These are phyloP conservation scores for Cebidichthys violaceus DNA, from an alignment of 2,113 vertebrate genomes.

Conservation along the genomic window DNA sequence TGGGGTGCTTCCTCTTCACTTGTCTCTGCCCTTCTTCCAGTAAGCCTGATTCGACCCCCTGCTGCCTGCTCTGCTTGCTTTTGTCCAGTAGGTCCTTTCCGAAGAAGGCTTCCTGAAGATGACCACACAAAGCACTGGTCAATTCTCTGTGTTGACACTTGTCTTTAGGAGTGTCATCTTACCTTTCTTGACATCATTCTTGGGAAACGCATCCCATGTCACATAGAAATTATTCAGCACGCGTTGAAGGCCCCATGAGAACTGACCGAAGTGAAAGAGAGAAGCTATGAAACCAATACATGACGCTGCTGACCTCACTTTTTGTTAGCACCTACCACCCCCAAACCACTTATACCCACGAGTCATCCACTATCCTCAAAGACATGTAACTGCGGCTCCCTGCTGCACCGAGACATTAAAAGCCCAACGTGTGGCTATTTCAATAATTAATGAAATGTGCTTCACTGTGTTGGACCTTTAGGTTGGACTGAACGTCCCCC, in stretches of 20 bases:
- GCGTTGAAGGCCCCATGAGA: conserved; percentile 25
- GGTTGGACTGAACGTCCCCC: conserved; percentile 49
- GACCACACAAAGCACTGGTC: conserved; percentile 53
- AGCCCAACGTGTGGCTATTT: conserved; percentile 69
- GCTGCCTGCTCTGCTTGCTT: conserved; percentile 91
- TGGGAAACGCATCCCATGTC: conserved; percentile 34
- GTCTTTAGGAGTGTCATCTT: conserved; percentile 10
- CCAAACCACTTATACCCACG: conserved; percentile 54
- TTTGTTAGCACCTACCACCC: conserved; percentile 33
- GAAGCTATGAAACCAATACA: conserved; percentile 29
- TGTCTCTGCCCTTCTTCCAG: conserved; percentile 87
- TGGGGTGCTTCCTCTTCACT: conserved; percentile 84
- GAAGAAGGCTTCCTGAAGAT: conserved; percentile 95
- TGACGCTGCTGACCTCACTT: conserved; percentile 41
- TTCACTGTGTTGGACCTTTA: conserved; percentile 67
- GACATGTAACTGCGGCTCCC: conserved; percentile 57
- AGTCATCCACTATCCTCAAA: conserved; percentile 57
- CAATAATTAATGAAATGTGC: conserved; percentile 81
- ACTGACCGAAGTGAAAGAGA: conserved; percentile 32
- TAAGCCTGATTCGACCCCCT: conserved; percentile 84
- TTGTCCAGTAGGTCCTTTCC: conserved; percentile 96
- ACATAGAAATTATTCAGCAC: conserved; percentile 12
- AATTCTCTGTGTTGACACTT: conserved; percentile 21
- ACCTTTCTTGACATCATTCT: conserved; percentile 19
- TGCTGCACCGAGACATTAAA: conserved; percentile 76